Base-by-base conservation (phyloP, 2,797 vertebrate species). In the Harpagifer antarcticus region DNA sequence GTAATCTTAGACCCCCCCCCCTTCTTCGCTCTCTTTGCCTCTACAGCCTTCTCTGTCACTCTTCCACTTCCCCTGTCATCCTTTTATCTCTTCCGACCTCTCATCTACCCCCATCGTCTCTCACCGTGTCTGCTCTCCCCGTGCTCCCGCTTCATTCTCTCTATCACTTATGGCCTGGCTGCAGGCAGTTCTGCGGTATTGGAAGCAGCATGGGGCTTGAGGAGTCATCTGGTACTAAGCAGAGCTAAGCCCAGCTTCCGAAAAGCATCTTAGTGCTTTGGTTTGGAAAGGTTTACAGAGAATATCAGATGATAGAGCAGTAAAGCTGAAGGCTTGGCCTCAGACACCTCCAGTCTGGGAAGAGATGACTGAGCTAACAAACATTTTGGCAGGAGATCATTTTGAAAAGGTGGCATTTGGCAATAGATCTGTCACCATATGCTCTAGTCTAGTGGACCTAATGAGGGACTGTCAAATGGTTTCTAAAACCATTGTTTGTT, bases 181-280 rank as follows among this genome's bases (percentile, higher is more conserved):
- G 57, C 78, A 87, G 86, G 79, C 87, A 53, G 59, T 45, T 54
- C 61, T 78, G 82, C 20, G 40, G 70, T 83, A 85, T 64, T 85
- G 76, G 79, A 84, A 81, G 73, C 79, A 78, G 86, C 88, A 78
- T 79, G 78, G 71, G 78, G 69, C 81, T 87, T 31, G 67, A 81
- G 59, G 85, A 90, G 82, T 91, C 88, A 86, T 88, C 85, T 83
- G 78, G 74, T 82, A 52, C 79, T 83, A 88, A 85, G 79, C 72
- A 72, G 66, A 68, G 82, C 84, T 88, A 86, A 89, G 79, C 84
- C 67, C 58, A 12, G 84, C 82, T 81, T 86, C 76, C 27, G 31
- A 86, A 85, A 89, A 85, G 74, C 84, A 78, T 79, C 82, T 81
- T 82, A 81, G 74, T 62, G 74, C 71, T 83, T 69, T 75, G 60